Evolutionary conservation across 2,797 vertebrate species (phyloP), one percentile per base, ranked within the genome.

Genomic region (Cetoscarus ocellatus): DNA sequence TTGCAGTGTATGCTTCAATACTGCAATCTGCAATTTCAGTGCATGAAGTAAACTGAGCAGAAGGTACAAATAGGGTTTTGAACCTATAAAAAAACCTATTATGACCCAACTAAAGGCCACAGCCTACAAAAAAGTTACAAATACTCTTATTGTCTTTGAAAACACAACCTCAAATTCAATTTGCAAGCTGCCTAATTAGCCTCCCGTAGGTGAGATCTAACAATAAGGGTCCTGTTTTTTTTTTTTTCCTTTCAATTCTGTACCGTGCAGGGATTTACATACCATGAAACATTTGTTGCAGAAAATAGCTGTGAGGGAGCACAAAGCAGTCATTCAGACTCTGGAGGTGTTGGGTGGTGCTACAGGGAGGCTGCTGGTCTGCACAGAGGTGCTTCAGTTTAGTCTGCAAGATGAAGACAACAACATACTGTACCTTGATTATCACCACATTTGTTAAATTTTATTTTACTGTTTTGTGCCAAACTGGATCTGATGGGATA

Each of bases 301-400:
- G 43, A 53, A 80, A 70, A 53, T 48, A 49, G 58, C 54, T 17
- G 62, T n/a, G 68, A 40, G 38, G 5, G 18, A 54, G 56, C 73
- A 90, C 80, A 90, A 78, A 81, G 86, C 75, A 10, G 75, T 71
- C 67, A 73, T 90, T 91, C 50, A 90, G 67, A 48, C 45, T 3
- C 3, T 70, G 73, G 67, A 77, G 42, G 65, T 43, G 57, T 13
- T 52, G 72, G 75, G 61, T 43, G 73, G 63, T 53, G 54, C 62
- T 59, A 58, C 60, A 38, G 45, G 56, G 61, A 73, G 64, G 63
- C 0, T n/a, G 49, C 51, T 1, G 39, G 27, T 27, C 18, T 3
- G 45, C 53, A 88, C 84, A 84, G 84, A 85, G 79, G 49, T 3
- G 68, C 75, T 70, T 86, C 77, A 88, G 86, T 86, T 63, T 67